Base-by-base conservation (phyloP, 2,113 vertebrate species). In the Bettongia penicillata region DNA sequence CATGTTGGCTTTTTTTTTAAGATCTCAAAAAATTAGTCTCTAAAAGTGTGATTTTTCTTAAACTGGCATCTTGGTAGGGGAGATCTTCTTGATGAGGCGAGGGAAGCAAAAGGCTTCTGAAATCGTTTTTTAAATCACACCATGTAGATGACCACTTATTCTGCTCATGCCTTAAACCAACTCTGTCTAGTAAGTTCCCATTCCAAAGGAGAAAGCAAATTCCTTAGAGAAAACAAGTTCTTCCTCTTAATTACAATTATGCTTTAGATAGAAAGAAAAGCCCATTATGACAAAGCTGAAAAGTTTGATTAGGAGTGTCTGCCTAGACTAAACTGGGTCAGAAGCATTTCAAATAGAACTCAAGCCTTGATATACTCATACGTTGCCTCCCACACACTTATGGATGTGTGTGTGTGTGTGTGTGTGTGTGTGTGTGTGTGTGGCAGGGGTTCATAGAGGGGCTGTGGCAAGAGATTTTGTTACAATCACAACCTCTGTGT, bases 321-420 rank as follows among this genome's bases (percentile, higher is more conserved):
- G 55, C 93, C 0, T 89, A 28, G 28, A 51, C 26, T 43, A 93
- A 96, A 97, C 55, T 93, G 92, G 95, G 94, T 96, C 96, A 96
- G 94, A 93, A 95, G 94, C 24, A 51, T 3, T 26, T 90, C 90
- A 95, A 97, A 94, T 51, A 92, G 90, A 92, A 55, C 24, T 51
- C 84, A 92, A 95, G 55, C 6, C 95, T 52, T 89, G 61, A 89
- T n/a, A 93, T 90, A 61, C 95, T 89, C 92, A 10, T 10, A 28
- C 2, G 53, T 50, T 14, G 92, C 53, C 91, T 94, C 94, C 91
- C 89, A 61, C 8, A 12, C 57, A 8, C 50, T 52, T 84, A 43
- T 16, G 16, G 37, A 84, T 84, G 3, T 84, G 68, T 23, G 6
- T 22, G 68, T 84, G 37, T 12, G 61, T 52, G 53, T 8, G 53